Evolutionary conservation across 64 coral and sea anemone genomes (phyloP), one percentile per base, ranked within the genome.

Genomic region (Pocillopora verrucosa): DNA sequence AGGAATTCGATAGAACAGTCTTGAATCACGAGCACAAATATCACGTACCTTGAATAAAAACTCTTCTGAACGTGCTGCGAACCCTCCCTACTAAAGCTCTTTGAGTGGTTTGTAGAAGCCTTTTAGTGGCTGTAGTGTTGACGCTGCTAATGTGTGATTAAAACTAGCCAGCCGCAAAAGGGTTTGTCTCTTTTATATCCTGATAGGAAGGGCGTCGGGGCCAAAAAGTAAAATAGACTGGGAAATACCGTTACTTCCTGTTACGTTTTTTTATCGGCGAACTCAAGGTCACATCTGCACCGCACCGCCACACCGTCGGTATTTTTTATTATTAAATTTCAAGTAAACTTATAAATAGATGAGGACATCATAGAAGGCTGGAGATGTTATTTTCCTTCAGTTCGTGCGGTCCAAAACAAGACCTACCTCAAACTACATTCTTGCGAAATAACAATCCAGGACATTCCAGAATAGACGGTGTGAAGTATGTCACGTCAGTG

Each of bases 341-440:
- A 83, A 83, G 34, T 68, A 68, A 36, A 62, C 16, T 83, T 85
- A 58, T 85, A 72, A 85, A 85, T 85, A 85, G 82, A 85, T 65
- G 45, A 58, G n/a, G 57, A 56, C 63, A 85, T 85, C 67, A 72
- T 36, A 56, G 10, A 37, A 56, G 35, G 3, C 15, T 56, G 22
- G 13, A n/a, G 13, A 56, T 4, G 56, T 85, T 70, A 72, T 72
- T 85, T 2, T n/a, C 5, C 26, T 45, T 11, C 20, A 10, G 11
- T 70, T 36, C 68, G n/a, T 84, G 36, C 36, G 19, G 11, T 85
- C 6, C 0, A 51, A 19, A 85, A n/a, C 65, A 58, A 72, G 64
- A 20, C 10, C 16, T 57, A 58, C 64, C 65, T 6, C 22, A 9
- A 65, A 68, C 36, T 67, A 30, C 80, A n/a, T 22, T 68, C 34